Conservation (phyloP, 2,888 invertebrate species). For the Polydrusus tereticollis region DNA sequence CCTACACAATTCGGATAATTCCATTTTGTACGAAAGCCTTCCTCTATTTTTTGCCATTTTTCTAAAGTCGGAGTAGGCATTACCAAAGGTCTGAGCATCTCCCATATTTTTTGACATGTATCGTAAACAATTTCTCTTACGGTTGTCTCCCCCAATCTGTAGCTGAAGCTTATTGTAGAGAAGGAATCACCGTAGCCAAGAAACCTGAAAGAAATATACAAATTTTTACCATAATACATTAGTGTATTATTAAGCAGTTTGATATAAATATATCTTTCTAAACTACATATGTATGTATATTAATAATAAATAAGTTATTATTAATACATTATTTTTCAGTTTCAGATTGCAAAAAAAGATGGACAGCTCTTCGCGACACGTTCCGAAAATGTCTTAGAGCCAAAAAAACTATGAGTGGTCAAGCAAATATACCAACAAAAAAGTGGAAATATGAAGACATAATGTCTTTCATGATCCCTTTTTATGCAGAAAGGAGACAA, state of each 20-base stretch:
- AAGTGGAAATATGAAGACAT: no score
- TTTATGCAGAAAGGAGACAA: no score
- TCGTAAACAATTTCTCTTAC: conserved; percentile 45
- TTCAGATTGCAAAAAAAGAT: conserved; percentile 8
- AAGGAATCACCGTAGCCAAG: conserved; percentile 49
- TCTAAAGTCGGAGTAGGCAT: conserved; percentile 17
- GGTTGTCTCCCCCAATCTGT: conserved; percentile 50
- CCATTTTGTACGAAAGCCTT: conserved; percentile 44
- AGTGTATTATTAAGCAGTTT: no score
- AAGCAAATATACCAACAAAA: neutral
- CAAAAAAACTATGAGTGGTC: neutral
- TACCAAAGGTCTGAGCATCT: neutral
- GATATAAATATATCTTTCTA: no score
- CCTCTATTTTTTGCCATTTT: conserved; percentile 46
- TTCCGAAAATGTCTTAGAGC: no score
- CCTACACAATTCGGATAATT: no score
- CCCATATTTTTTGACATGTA: conserved; percentile 20
- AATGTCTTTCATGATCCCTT: conserved; percentile 16
- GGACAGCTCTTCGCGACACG: conserved; percentile 27
- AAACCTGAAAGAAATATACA: neutral
- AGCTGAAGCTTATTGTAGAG: conserved; percentile 47
- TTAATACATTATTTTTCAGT: neutral
- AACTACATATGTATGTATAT: no score
- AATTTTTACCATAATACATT: no score
- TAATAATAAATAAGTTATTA: no score